Conservation (phyloP, 2,888 invertebrate species). For the Aleiodes alternator region DNA sequence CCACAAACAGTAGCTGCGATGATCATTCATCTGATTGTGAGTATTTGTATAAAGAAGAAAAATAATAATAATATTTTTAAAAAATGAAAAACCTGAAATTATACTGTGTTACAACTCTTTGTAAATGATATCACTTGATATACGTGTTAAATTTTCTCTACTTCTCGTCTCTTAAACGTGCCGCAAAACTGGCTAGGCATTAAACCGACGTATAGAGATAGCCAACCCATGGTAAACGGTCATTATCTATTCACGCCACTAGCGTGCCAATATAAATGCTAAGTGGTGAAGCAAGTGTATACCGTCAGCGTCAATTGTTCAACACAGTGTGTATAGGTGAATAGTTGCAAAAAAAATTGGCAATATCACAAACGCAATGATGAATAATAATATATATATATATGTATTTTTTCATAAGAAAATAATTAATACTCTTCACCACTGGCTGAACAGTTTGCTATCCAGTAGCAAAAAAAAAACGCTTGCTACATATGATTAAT, state of each 20-base stretch:
- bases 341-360: background rate
- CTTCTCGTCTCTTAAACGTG: conserved; percentile 26
- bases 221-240: conserved; percentile 60
- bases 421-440: background rate
- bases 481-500: conserved; percentile 52
- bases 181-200: conserved; percentile 32
- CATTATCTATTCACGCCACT: conserved; percentile 67
- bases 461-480: no score
- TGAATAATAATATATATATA: background rate
- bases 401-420: background rate
- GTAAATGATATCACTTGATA: conserved; percentile 38
- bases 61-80: background rate
- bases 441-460: no score
- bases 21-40: conserved; percentile 4
- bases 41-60: background rate
- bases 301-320: conserved; percentile 50
- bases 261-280: conserved; percentile 65
- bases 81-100: conserved; percentile 2
- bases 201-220: conserved; percentile 49
- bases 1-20: conserved; percentile 9
- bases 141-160: conserved; percentile 28
- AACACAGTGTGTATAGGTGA: conserved; percentile 33
- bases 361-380: background rate
- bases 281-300: conserved; percentile 58
- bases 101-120: conserved; percentile 24